Percentiles rank a stretch among this genome's conserved stretches.
phyloP scores from a whole-genome alignment of 2,888 invertebrate genomes.

The Sphecodes monilicornis region DNA sequence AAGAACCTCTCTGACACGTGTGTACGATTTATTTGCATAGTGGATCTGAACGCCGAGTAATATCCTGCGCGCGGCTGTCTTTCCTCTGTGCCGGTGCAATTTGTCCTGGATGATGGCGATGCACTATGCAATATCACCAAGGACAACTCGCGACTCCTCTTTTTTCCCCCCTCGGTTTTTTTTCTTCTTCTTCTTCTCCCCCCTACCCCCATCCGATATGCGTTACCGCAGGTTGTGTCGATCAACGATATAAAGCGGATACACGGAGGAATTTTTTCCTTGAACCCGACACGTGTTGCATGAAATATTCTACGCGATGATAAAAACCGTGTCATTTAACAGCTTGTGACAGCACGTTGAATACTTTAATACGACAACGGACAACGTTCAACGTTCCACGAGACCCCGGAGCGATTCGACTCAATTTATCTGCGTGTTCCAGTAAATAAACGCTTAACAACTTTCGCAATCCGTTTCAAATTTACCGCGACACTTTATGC shows the following conservation, averaged over 20 bases:
- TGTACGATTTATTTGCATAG: slow-evolving; percentile 62
- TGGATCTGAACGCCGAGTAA: slow-evolving; percentile 69
- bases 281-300: not conserved
- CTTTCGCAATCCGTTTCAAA: not conserved
- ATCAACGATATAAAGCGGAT: slow-evolving; percentile 37
- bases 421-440: not conserved
- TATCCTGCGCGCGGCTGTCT: slow-evolving; percentile 70
- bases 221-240: slow-evolving; percentile 37
- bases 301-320: slow-evolving; percentile 3
- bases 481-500: not conserved
- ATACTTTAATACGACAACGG: not conserved
- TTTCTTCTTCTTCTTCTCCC: not conserved
- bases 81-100: slow-evolving; percentile 73
- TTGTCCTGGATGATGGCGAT: slow-evolving; percentile 73
- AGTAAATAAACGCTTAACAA: not conserved
- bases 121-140: slow-evolving; percentile 70
- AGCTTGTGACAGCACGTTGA: not conserved
- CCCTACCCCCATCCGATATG: slow-evolving; percentile 11
- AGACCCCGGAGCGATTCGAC: not conserved
- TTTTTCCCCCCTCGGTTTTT: not conserved
- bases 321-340: slow-evolving; percentile 12
- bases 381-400: not conserved
- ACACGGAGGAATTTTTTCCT: slow-evolving; percentile 21
- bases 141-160: slow-evolving; percentile 57
- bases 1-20: slow-evolving; percentile 37